Evolutionary conservation across 2,888 invertebrate species (phyloP).

Genomic region (Argyra leucocephala): DNA sequence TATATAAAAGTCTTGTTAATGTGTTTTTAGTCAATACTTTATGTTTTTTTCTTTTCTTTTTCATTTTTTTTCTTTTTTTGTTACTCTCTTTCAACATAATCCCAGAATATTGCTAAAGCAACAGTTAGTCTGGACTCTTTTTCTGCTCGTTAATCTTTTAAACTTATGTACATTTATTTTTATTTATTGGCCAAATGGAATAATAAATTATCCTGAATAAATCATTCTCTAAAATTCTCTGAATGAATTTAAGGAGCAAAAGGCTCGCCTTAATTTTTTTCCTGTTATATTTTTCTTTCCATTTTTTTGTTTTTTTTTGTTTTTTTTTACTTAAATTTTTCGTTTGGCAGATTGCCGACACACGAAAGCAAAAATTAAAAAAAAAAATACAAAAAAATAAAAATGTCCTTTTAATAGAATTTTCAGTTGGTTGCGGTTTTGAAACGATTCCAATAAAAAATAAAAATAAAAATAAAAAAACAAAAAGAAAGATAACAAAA

Average conservation of each 20-base stretch:
- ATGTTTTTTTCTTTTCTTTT: not conserved
- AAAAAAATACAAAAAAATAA: not conserved
- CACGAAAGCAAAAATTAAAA: not conserved
- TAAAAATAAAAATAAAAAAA: not conserved
- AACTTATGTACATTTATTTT: not conserved
- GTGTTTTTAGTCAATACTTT: not conserved
- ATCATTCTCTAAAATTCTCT: not conserved
- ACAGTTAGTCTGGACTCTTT: not conserved
- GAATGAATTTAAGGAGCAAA: not conserved
- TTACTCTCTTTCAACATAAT: not conserved
- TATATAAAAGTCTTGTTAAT: not conserved
- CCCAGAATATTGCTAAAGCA: not conserved
- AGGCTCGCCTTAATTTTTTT: not conserved
- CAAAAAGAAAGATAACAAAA: too few species aligned
- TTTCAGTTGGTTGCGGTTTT: not conserved
- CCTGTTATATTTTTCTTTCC: not conserved
- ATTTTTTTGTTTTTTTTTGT: not conserved
- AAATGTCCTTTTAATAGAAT: not conserved
- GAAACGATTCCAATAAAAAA: not conserved
- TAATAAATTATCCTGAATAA: slow-evolving; percentile 6
- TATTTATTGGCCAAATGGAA: slow-evolving; percentile 4
- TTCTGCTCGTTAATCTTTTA: slow-evolving; percentile 1
- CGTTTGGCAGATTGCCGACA: not conserved
- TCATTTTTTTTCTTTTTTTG: not conserved
- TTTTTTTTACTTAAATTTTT: not conserved